phyloP scores from a whole-genome alignment of 1,140 invertebrate species.

The Ceratosolen fusciceps region DNA sequence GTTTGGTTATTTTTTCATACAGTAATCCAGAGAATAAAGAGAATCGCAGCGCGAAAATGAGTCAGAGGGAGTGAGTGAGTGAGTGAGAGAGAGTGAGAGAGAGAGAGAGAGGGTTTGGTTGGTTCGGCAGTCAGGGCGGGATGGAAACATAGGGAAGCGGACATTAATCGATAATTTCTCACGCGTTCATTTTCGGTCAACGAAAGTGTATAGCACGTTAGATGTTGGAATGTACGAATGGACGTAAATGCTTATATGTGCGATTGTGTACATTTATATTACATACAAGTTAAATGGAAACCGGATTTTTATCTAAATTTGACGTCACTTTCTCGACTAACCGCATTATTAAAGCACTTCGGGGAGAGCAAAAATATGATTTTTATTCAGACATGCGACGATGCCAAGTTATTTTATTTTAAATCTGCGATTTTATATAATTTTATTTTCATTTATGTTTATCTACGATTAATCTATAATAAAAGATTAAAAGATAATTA shows the following conservation, averaged over 20 bases:
- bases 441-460: no score
- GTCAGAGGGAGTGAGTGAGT: not conserved
- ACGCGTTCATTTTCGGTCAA: constrained; percentile 22
- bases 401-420: no score
- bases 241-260: not conserved
- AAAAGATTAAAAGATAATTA: no score
- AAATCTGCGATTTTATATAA: no score
- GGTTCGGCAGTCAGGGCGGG: not conserved
- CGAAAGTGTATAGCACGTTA: not conserved
- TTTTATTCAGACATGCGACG: not conserved
- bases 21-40: no score
- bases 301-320: not conserved
- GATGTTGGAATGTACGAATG: constrained; percentile 3
- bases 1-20: no score
- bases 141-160: not conserved
- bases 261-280: not conserved
- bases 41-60: no score
- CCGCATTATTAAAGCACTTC: constrained; percentile 1
- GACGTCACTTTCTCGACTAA: constrained; percentile 3
- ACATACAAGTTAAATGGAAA: constrained; percentile 5
- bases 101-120: constrained; percentile 13
- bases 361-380: not conserved
- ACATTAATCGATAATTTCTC: constrained; percentile 48
- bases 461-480: no score
- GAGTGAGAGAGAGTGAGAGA: not conserved